These are phyloP conservation scores for Oncorhynchus nerka DNA, from an alignment of 2,113 vertebrate species.

Conservation along the genomic window DNA sequence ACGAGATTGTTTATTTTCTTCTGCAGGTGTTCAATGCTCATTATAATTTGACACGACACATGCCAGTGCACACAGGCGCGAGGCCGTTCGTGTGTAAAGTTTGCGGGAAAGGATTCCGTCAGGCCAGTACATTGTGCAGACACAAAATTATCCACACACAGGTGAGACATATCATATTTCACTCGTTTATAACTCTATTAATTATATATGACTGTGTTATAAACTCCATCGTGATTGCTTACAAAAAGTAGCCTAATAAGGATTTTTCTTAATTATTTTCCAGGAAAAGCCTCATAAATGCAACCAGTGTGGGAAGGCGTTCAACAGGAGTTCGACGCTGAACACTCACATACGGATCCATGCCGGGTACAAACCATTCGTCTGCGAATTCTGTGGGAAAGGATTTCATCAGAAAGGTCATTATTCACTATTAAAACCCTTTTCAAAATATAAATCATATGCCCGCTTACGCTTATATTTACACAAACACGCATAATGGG, in stretches of 20 bases:
- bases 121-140: conserved; percentile 93
- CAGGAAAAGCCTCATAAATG: conserved; percentile 98
- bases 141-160: conserved; percentile 98
- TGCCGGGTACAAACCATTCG: conserved; percentile 97
- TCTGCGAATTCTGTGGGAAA: conserved; percentile 98
- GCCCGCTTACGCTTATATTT: no score
- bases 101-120: conserved; percentile 94
- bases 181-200: background rate
- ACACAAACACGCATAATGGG: background rate
- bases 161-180: conserved; percentile 63
- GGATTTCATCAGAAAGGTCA: conserved; percentile 99
- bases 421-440: background rate
- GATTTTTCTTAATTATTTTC: background rate
- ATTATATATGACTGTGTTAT: background rate
- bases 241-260: background rate
- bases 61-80: conserved; percentile 97
- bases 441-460: background rate
- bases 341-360: conserved; percentile 98
- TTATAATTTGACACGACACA: conserved; percentile 97
- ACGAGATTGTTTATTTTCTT: conserved; percentile 2
- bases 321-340: conserved; percentile 97
- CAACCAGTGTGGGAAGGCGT: conserved; percentile 98
- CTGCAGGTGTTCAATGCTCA: conserved; percentile 92
- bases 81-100: conserved; percentile 97
- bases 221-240: background rate